Percentiles rank a stretch among this genome's conserved stretches.
Evolutionary conservation across 1,140 invertebrate species (phyloP).

Genomic region (Hypothenemus hampei): DNA sequence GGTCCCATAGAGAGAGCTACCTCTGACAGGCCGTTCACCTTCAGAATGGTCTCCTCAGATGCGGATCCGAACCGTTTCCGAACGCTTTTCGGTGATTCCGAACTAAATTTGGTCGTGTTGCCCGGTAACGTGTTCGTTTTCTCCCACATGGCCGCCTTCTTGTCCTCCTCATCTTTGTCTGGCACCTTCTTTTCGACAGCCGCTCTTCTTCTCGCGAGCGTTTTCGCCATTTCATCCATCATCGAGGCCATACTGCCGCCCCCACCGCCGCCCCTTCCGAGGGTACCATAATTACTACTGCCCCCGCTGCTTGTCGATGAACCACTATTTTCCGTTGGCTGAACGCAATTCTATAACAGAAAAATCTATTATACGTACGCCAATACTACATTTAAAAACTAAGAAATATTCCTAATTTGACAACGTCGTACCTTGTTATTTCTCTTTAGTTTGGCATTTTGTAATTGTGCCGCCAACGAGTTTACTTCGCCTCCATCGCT

Average conservation of each 20-base stretch:
- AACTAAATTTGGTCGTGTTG: slow-evolving; percentile 50
- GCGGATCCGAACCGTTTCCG: slow-evolving; percentile 77
- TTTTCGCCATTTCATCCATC: slow-evolving; percentile 97
- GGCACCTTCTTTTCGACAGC: slow-evolving; percentile 49
- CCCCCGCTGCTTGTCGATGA: slow-evolving; percentile 76
- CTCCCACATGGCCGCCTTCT: slow-evolving; percentile 54
- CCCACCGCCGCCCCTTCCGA: slow-evolving; percentile 60
- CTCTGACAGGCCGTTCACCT: slow-evolving; percentile 53
- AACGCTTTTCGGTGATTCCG: slow-evolving; percentile 74
- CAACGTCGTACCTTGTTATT: slow-evolving; percentile 45
- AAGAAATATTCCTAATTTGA: too few species aligned
- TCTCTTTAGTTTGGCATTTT: slow-evolving; percentile 77
- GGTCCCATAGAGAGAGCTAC: slow-evolving; percentile 58
- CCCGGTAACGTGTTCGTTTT: slow-evolving; percentile 62
- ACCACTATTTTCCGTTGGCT: slow-evolving; percentile 69
- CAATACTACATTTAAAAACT: too few species aligned
- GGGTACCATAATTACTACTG: slow-evolving; percentile 66
- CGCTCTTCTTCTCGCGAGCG: slow-evolving; percentile 80
- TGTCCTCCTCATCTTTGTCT: slow-evolving; percentile 47
- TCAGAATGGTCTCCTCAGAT: slow-evolving; percentile 78
- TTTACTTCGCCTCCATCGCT: slow-evolving; percentile 57
- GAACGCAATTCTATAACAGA: slow-evolving; percentile 48
- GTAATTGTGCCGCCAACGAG: slow-evolving; percentile 77
- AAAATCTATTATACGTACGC: too few species aligned
- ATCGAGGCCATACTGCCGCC: slow-evolving; percentile 76